Evolutionary conservation across 1,140 invertebrate species (phyloP), one percentile per base, ranked within the genome.

Genomic region (Monochamus saltuarius): DNA sequence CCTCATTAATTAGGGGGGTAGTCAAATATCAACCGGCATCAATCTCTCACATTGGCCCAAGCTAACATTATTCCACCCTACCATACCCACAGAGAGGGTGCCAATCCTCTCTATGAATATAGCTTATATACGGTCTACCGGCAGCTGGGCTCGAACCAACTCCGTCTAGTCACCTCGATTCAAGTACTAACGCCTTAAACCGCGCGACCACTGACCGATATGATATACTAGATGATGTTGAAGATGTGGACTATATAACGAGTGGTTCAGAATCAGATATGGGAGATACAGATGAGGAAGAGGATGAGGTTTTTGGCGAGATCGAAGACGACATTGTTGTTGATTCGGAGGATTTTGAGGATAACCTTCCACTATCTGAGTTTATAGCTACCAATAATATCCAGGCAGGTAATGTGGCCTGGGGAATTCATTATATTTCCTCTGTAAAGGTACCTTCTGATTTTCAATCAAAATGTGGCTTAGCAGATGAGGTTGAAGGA

Each of bases 251-350:
- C 29, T 53, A 53, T 38, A 49, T 53, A 53, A n/a, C 29, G 34
- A 53, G 34, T 53, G 50, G 38, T 36, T 53, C 50, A 53, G 50
- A 53, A 53, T 53, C 50, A 7, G 36, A 36, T 38, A 38, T 37
- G 11, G 42, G 42, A 45, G 8, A 45, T 14, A 45, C 42, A 45
- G 8, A 45, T 45, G 13, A 45, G 42, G 7, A 45, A 45, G 42
- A 14, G 7, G 7, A 45, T 45, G 42, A 45, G 42, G 42, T 45
- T 45, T 11, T 45, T 45, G 42, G 42, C 8, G 13, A 45, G 7
- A 45, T 45, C 13, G 7, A 9, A 14, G 42, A 45, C 14, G 13
- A 45, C 9, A 45, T 45, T 45, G 42, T 45, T 45, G 42, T 45
- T 45, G 42, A 45, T 45, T 45, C 42, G 7, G 42, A 45, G 13